These are phyloP conservation scores for Mesocentrotus franciscanus DNA, from an alignment of 53 echinoderm and acorn worm genomes.

Conservation along the genomic window DNA sequence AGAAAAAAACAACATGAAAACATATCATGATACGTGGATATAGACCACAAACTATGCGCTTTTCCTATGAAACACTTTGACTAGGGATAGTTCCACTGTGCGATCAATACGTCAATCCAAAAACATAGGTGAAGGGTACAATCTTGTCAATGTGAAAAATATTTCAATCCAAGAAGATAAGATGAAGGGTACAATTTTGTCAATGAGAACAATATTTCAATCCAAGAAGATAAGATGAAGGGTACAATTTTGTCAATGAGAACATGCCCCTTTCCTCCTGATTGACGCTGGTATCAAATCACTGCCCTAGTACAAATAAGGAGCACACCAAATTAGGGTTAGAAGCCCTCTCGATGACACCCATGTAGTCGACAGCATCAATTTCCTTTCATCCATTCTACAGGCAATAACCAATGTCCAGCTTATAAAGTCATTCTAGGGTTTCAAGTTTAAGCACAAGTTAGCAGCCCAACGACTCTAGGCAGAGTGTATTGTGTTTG, in stretches of 20 bases:
- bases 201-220: too few relatives aligned
- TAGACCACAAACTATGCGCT: too few relatives aligned
- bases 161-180: too few relatives aligned
- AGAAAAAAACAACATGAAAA: too few relatives aligned
- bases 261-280: neutral
- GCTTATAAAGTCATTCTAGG: neutral
- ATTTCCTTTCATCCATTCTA: neutral
- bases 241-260: neutral
- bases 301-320: slow-evolving; percentile 2
- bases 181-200: too few relatives aligned
- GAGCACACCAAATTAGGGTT: slow-evolving; percentile 14
- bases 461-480: neutral
- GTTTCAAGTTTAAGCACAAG: neutral
- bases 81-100: too few relatives aligned
- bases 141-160: too few relatives aligned
- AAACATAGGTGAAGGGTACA: too few relatives aligned
- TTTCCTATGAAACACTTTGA: too few relatives aligned
- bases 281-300: slow-evolving; percentile 28
- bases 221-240: too few relatives aligned
- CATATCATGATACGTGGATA: too few relatives aligned
- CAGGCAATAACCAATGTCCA: slow-evolving; percentile 1
- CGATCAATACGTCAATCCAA: too few relatives aligned
- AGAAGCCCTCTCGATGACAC: neutral
- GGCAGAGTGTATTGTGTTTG: neutral
- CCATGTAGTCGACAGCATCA: neutral